Conservation (phyloP, 2,888 invertebrate genomes). For the Globia sparganii region DNA sequence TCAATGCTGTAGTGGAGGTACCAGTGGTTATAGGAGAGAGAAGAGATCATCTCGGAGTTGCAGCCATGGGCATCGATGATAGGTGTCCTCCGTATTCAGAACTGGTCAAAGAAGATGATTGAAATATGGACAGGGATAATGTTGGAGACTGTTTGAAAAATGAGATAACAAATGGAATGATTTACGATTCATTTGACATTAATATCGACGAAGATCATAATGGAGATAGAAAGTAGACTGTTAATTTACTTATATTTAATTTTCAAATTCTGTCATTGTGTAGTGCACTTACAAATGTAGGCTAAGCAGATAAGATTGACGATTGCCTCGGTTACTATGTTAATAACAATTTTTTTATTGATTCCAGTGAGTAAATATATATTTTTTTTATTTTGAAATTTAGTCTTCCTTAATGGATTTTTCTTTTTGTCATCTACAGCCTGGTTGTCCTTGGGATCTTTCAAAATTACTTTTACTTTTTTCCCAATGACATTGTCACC, state of each 20-base stretch:
- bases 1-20: slow-evolving; percentile 61
- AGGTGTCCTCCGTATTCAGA: background rate
- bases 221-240: background rate
- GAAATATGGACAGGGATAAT: background rate
- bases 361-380: background rate
- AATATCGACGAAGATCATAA: background rate
- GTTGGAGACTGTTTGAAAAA: background rate
- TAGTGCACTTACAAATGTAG: background rate
- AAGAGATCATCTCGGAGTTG: background rate
- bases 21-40: slow-evolving; percentile 69
- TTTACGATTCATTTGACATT: background rate
- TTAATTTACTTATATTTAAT: accelerated
- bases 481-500: background rate
- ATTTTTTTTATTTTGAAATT: background rate
- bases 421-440: too few species aligned
- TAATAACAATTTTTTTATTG: too few species aligned
- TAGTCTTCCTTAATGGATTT: background rate
- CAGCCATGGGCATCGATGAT: background rate
- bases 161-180: background rate
- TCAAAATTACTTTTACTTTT: background rate
- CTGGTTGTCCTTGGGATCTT: background rate
- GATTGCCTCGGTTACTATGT: background rate
- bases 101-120: background rate
- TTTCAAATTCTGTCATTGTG: background rate
- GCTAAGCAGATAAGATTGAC: background rate